These are phyloP conservation scores for Phenacoccus solenopsis DNA, from an alignment of 1,140 invertebrate species.

Conservation along the genomic window DNA sequence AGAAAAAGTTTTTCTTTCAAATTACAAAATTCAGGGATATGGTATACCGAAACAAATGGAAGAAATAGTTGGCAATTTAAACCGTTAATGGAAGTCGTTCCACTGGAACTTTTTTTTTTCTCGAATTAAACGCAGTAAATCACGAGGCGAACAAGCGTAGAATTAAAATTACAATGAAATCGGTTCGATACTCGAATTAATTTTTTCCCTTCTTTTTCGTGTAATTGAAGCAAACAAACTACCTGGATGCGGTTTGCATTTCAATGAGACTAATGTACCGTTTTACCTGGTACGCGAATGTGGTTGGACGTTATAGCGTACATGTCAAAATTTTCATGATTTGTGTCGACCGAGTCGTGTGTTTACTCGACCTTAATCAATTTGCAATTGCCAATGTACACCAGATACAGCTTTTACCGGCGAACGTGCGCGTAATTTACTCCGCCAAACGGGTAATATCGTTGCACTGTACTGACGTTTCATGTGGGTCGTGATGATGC, in stretches of 20 bases:
- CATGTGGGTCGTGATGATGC: too few species aligned
- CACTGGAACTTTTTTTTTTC: not conserved
- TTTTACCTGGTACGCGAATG: too few species aligned
- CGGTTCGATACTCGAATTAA: not conserved
- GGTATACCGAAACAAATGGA: not conserved
- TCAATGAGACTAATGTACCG: too few species aligned
- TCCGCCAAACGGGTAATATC: too few species aligned
- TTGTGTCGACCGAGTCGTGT: too few species aligned
- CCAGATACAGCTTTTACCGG: too few species aligned
- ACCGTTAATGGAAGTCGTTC: not conserved
- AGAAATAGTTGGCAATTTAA: not conserved
- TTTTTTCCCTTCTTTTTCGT: not conserved
- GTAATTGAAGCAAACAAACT: not conserved
- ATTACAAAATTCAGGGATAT: not conserved
- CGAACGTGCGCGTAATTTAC: too few species aligned
- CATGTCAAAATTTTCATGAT: too few species aligned
- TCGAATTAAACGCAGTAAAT: not conserved
- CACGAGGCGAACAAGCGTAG: not conserved
- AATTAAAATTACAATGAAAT: constrained; percentile 4
- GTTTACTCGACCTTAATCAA: too few species aligned
- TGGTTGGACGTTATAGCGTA: too few species aligned
- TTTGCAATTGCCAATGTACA: too few species aligned
- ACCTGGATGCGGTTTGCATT: not conserved
- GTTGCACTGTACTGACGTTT: too few species aligned
- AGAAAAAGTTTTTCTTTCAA: not conserved